Conservation (phyloP, 2,113 vertebrate species). For the Caracal caracal region DNA sequence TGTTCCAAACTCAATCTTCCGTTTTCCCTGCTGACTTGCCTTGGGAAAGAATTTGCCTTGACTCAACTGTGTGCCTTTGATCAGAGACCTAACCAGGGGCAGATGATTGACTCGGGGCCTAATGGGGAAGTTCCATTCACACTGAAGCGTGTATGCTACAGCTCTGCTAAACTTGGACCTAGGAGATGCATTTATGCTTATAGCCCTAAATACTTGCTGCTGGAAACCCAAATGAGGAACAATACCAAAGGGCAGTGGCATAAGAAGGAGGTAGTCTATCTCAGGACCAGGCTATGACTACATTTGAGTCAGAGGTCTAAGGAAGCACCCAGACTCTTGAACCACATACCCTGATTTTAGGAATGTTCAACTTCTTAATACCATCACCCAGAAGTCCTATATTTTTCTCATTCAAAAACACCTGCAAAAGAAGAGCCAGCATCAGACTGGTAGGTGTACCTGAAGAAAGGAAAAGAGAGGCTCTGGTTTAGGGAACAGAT, state of each 20-base stretch:
- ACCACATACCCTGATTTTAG: constrained; percentile 86
- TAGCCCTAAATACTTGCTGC: neutral
- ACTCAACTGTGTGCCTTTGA: neutral
- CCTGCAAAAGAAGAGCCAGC: constrained; percentile 84
- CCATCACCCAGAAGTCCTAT: constrained; percentile 89
- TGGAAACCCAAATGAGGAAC: neutral
- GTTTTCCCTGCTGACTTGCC: neutral
- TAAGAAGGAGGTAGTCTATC: neutral
- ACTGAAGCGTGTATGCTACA: no score
- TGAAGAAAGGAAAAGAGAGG: neutral
- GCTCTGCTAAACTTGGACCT: neutral
- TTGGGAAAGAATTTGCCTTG: neutral
- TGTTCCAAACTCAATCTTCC: neutral
- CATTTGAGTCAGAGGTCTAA: neutral
- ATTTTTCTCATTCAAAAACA: constrained; percentile 91
- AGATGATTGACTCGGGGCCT: neutral
- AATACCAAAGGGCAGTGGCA: neutral
- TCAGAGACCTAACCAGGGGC: neutral
- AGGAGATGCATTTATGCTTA: neutral
- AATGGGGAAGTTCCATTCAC: neutral
- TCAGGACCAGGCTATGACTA: neutral
- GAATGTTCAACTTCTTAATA: constrained; percentile 84
- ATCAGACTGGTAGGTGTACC: neutral
- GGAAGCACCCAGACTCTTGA: neutral
- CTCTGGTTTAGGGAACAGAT: neutral